Conservation (phyloP, 2,797 vertebrate species). For the Morus bassanus region DNA sequence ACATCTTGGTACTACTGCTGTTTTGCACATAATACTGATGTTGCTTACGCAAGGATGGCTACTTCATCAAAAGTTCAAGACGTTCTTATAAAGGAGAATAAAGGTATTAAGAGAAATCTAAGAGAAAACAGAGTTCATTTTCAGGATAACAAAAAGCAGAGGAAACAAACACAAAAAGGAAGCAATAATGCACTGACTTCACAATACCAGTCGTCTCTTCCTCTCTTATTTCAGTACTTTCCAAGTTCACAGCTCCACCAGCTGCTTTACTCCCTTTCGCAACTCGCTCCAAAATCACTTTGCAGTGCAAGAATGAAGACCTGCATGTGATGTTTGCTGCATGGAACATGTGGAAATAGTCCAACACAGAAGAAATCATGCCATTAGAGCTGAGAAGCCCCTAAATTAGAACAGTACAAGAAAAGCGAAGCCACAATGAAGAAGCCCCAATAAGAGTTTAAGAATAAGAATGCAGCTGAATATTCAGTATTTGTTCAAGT, state of each 20-base stretch:
- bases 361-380: neutral
- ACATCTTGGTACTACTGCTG: neutral
- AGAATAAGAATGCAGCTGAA: neutral
- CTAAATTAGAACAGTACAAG: neutral
- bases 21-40: neutral
- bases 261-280: neutral
- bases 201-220: neutral
- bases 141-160: neutral
- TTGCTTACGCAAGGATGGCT: neutral
- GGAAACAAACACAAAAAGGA: neutral
- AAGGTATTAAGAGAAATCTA: neutral
- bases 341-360: neutral
- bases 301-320: neutral
- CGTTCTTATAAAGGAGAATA: neutral
- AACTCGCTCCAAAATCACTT: neutral
- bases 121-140: neutral
- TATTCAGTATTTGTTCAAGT: neutral
- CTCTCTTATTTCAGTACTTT: neutral
- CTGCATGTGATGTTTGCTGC: neutral
- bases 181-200: neutral
- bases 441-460: accelerated
- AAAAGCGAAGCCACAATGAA: neutral
- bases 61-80: neutral
- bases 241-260: neutral
- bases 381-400: neutral